A percentile compares a stretch with the other conserved stretches of the same genome.
Evolutionary conservation across 2,113 vertebrate species (phyloP).

Genomic region (Rattus rattus): DNA sequence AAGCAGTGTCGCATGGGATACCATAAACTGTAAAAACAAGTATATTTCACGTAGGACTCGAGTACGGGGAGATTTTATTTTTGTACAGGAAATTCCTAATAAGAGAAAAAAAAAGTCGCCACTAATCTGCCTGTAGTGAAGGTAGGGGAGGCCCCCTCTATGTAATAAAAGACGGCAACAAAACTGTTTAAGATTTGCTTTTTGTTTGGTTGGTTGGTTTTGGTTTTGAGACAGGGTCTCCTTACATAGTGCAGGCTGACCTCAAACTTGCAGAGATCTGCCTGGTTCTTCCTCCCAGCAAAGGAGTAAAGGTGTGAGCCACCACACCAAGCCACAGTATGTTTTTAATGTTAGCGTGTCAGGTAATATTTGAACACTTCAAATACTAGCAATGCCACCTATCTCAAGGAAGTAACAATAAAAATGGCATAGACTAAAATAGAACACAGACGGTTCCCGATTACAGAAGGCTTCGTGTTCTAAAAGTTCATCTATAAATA

Average conservation of each 20-base stretch:
- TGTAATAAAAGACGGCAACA: constrained; percentile 34
- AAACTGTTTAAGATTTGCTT: not conserved
- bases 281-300: not conserved
- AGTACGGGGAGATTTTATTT: constrained; percentile 45
- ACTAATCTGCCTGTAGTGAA: constrained; percentile 31
- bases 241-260: not conserved
- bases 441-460: not conserved
- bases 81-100: not conserved
- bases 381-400: constrained; percentile 12
- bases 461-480: constrained; percentile 14
- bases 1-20: not conserved
- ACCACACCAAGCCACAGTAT: not conserved
- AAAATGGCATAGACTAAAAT: constrained; percentile 44
- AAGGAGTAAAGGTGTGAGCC: not conserved
- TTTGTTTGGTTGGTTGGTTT: not conserved
- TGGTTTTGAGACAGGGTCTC: not conserved
- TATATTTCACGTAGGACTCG: constrained; percentile 28
- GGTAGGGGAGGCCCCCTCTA: not conserved
- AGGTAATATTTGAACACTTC: not conserved
- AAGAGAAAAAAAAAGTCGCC: not conserved
- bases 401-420: constrained; percentile 43
- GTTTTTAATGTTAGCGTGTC: constrained; percentile 28
- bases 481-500: constrained; percentile 46
- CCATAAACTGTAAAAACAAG: not conserved
- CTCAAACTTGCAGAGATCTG: not conserved